Percentiles rank a stretch among this genome's conserved stretches.
Evolutionary conservation across 2,888 invertebrate genomes (phyloP).

Genomic region (Caenorhabditis uteleia): DNA sequence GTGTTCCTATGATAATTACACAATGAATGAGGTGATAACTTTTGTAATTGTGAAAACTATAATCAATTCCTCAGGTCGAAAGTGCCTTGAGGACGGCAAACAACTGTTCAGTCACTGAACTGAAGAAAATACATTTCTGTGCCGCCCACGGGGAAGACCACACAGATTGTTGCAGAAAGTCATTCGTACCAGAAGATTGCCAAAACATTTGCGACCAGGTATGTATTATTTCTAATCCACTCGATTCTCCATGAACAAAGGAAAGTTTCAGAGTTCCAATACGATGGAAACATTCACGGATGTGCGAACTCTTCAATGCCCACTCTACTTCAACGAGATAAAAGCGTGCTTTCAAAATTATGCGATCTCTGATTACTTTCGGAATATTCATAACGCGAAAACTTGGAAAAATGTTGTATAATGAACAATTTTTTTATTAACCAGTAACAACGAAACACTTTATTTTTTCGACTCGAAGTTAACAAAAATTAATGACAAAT

Average conservation of each 20-base stretch:
- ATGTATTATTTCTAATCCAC: neutral
- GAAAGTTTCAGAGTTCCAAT: too few relatives aligned
- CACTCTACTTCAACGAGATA: constrained; percentile 43
- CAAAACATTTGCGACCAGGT: constrained; percentile 48
- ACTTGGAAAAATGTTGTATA: too few relatives aligned
- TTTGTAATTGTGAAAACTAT: neutral
- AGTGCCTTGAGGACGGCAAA: too few relatives aligned
- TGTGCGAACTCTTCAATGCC: constrained; percentile 42
- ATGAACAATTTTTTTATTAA: too few relatives aligned
- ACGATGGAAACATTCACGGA: too few relatives aligned
- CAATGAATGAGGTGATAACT: constrained; percentile 32
- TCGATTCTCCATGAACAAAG: neutral
- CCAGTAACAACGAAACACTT: constrained; percentile 38
- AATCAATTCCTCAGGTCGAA: too few relatives aligned
- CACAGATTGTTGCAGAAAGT: constrained; percentile 37
- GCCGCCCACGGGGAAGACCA: constrained; percentile 46
- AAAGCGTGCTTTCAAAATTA: constrained; percentile 47
- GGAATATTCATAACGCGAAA: neutral
- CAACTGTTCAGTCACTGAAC: constrained; percentile 31
- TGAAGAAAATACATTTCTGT: constrained; percentile 46
- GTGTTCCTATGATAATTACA: constrained; percentile 38
- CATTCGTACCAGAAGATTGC: constrained; percentile 27
- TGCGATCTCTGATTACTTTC: constrained; percentile 42
- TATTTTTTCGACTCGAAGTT: constrained; percentile 30
- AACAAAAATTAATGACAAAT: constrained; percentile 33